phyloP scores from a whole-genome alignment of 35 echinoderm and acorn worm species.

The Anneissia japonica region DNA sequence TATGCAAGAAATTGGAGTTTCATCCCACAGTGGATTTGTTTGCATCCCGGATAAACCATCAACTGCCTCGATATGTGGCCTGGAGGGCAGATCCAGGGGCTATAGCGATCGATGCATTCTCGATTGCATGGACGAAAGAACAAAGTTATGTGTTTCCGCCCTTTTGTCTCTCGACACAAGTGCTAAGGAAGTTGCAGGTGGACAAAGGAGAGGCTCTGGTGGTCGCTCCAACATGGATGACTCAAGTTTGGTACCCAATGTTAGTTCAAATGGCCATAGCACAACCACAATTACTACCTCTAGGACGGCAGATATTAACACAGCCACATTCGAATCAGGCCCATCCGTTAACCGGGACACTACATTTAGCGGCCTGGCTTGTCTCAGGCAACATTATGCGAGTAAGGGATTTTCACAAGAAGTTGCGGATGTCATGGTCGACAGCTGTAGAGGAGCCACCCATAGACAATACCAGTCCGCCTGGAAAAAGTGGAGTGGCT shows the following conservation, averaged over 20 bases:
- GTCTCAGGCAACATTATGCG: not conserved
- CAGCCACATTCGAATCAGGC: not conserved
- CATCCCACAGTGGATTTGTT: conserved; percentile 5
- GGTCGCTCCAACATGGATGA: not conserved
- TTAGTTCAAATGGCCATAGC: not conserved
- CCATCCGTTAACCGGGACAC: not conserved
- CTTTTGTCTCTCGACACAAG: not conserved
- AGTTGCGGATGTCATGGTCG: not conserved
- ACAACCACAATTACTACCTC: not conserved
- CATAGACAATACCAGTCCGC: not conserved
- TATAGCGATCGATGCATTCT: not conserved
- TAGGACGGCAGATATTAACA: not conserved
- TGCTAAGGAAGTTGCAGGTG: not conserved
- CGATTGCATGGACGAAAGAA: not conserved
- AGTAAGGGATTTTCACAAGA: not conserved
- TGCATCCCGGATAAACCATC: not conserved
- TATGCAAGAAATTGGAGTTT: not conserved
- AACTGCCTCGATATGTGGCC: not conserved
- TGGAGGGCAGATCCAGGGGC: not conserved
- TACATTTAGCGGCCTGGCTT: not conserved
- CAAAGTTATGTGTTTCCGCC: not conserved
- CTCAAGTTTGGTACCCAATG: conserved; percentile 1
- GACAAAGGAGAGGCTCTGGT: not conserved
- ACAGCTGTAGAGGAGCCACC: not conserved
- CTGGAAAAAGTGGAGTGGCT: conserved; percentile 4